These are phyloP conservation scores for Sebastes miniatus DNA, from an alignment of 2,797 vertebrate species.

Conservation along the genomic window DNA sequence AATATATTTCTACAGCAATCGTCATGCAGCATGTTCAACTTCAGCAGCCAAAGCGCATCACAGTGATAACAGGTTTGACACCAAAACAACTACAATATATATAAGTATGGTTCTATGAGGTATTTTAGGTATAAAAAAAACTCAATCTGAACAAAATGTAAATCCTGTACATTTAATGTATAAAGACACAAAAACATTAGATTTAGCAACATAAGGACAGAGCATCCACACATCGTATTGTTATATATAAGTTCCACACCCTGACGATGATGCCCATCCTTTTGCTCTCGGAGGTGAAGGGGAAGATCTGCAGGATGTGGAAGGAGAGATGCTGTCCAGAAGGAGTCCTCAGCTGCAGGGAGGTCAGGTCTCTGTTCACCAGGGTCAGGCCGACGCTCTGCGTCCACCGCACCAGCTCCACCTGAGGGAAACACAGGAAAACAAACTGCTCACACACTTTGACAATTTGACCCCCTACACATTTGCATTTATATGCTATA, in stretches of 20 bases:
- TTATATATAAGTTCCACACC: conserved; percentile 71
- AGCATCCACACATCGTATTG: not conserved
- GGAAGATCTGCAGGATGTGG: conserved; percentile 94
- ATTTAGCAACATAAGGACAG: not conserved
- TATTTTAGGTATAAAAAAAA: not conserved
- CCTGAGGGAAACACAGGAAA: conserved; percentile 73
- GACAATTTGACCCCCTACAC: not conserved
- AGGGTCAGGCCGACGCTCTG: conserved; percentile 95
- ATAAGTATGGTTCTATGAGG: not conserved
- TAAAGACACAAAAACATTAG: too few relatives aligned
- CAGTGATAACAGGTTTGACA: not conserved
- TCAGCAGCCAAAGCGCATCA: not conserved
- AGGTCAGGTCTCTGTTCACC: conserved; percentile 92
- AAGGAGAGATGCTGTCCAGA: conserved; percentile 93
- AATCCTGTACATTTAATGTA: not conserved
- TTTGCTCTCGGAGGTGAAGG: conserved; percentile 98
- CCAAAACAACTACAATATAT: not conserved
- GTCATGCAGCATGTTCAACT: too few relatives aligned
- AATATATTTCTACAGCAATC: not conserved
- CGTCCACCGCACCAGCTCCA: conserved; percentile 95
- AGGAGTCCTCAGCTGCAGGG: conserved; percentile 94
- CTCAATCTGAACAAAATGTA: not conserved
- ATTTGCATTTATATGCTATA: not conserved
- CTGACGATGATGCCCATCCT: conserved; percentile 96
- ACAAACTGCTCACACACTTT: not conserved